Conservation (phyloP, 2,888 invertebrate species). For the Ectemnius lituratus region DNA sequence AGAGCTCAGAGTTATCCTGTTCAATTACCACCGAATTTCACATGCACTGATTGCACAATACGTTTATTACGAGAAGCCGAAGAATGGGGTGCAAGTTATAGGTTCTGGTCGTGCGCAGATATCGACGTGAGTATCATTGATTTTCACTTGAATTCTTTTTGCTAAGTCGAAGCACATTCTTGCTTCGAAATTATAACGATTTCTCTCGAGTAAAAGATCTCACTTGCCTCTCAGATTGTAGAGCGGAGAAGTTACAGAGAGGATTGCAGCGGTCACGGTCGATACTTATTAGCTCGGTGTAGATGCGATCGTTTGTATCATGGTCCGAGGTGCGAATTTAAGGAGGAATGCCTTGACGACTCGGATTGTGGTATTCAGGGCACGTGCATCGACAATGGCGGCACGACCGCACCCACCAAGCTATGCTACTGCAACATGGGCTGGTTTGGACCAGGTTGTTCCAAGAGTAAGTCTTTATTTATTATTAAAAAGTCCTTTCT, state of each 20-base stretch:
- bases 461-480: conserved; percentile 83
- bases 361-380: conserved; percentile 93
- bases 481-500: not conserved
- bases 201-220: too few relatives aligned
- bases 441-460: conserved; percentile 91
- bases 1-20: conserved; percentile 92
- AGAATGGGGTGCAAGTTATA: conserved; percentile 92
- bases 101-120: conserved; percentile 98
- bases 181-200: not conserved
- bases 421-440: conserved; percentile 95
- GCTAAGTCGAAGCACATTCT: not conserved
- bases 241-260: conserved; percentile 88
- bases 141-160: not conserved
- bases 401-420: conserved; percentile 88
- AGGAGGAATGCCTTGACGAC: conserved; percentile 91
- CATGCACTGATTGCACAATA: conserved; percentile 93
- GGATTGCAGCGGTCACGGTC: conserved; percentile 91
- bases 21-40: conserved; percentile 88
- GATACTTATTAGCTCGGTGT: conserved; percentile 87
- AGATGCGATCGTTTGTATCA: conserved; percentile 90
- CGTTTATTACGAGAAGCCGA: conserved; percentile 93
- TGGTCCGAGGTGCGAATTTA: conserved; percentile 91
- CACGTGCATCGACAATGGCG: conserved; percentile 88
- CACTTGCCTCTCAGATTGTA: conserved; percentile 62
- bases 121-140: conserved; percentile 84